Percentiles rank a stretch among this genome's conserved stretches.
Conservation (phyloP, 1,140 invertebrate genomes). For the Condylostylus longicornis region DNA sequence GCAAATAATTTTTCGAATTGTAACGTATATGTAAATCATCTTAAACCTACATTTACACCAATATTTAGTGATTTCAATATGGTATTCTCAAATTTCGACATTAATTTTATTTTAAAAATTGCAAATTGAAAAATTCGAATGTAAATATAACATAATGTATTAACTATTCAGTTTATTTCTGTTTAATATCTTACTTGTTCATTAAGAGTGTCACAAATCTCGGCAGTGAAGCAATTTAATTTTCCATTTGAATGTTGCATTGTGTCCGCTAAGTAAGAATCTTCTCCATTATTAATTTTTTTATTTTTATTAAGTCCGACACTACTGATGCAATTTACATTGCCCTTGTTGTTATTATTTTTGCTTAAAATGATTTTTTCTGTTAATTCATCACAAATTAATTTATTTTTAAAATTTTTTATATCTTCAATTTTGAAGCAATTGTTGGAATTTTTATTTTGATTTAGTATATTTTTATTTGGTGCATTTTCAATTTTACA, state of each 20-base stretch:
- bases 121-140: too few relatives aligned
- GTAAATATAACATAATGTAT: too few relatives aligned
- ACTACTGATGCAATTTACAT: background rate
- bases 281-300: conserved; percentile 8
- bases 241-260: too few relatives aligned
- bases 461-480: conserved; percentile 28
- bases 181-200: conserved; percentile 29
- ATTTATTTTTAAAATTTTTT: conserved; percentile 31
- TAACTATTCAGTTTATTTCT: too few relatives aligned
- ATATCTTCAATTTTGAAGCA: conserved; percentile 29
- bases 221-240: conserved; percentile 28
- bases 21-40: too few relatives aligned
- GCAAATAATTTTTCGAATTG: too few relatives aligned
- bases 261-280: background rate
- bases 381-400: conserved; percentile 30
- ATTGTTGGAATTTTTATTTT: conserved; percentile 29
- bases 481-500: conserved; percentile 24
- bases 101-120: too few relatives aligned
- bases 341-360: conserved; percentile 1
- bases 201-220: conserved; percentile 31
- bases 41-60: too few relatives aligned
- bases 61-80: too few relatives aligned
- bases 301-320: conserved; percentile 12
- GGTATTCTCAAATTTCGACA: too few relatives aligned
- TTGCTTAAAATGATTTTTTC: conserved; percentile 8